Percentiles rank a stretch among this genome's conserved stretches.
These are phyloP conservation scores for Cepaea hortensis DNA, from an alignment of 2,888 invertebrate species.

Conservation along the genomic window DNA sequence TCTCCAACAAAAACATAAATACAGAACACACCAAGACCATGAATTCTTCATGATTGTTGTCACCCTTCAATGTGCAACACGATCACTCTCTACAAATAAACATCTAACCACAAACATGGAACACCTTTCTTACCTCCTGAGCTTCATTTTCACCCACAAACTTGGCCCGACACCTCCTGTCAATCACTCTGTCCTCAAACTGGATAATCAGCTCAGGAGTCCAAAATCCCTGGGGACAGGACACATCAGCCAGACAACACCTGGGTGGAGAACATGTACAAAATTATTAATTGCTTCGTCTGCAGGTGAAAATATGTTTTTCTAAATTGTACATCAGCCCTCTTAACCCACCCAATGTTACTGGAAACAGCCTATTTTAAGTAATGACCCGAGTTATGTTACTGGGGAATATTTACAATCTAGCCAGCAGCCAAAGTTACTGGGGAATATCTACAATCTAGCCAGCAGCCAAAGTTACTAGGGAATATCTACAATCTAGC, in stretches of 20 bases:
- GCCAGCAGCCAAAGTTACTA: too few species aligned
- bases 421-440: background rate
- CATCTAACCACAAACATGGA: background rate
- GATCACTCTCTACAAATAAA: too few species aligned
- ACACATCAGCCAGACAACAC: slow-evolving; percentile 66
- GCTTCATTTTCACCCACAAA: slow-evolving; percentile 52
- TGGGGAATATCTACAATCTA: background rate
- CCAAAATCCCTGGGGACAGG: slow-evolving; percentile 66
- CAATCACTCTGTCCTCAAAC: slow-evolving; percentile 67
- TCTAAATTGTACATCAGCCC: background rate
- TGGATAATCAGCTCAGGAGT: slow-evolving; percentile 66
- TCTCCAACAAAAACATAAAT: too few species aligned
- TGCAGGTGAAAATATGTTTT: background rate
- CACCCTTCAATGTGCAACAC: too few species aligned
- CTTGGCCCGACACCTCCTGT: slow-evolving; percentile 62
- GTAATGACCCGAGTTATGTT: background rate
- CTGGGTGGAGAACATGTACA: background rate
- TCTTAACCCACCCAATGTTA: background rate
- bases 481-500: too few species aligned
- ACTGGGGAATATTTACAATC: background rate
- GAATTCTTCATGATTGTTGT: too few species aligned
- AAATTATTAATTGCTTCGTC: background rate
- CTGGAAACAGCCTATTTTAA: background rate
- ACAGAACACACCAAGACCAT: too few species aligned
- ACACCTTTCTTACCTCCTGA: slow-evolving; percentile 9